A percentile compares a stretch with the other conserved stretches of the same genome.
Conservation (phyloP, 2,888 invertebrate genomes). For the Cephonodes hylas region DNA sequence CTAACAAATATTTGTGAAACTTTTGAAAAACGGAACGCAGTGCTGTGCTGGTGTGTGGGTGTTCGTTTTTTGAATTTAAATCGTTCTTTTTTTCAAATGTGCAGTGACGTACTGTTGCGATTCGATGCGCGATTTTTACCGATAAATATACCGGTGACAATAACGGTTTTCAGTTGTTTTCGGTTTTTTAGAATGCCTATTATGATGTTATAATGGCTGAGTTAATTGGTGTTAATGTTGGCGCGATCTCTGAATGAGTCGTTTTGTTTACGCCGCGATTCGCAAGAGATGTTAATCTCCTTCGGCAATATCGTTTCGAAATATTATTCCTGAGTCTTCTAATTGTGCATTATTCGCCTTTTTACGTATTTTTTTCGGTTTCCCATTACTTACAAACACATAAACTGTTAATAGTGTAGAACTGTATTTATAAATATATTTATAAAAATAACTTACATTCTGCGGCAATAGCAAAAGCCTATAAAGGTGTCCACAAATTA, state of each 20-base stretch:
- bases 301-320: not conserved
- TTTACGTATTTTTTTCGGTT: too few relatives aligned
- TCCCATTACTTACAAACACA: too few relatives aligned
- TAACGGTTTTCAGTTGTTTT: constrained; percentile 42
- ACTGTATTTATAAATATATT: too few relatives aligned
- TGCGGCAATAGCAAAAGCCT: too few relatives aligned
- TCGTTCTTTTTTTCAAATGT: too few relatives aligned
- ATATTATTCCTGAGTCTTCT: not conserved
- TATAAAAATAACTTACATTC: too few relatives aligned
- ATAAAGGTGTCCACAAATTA: too few relatives aligned
- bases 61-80: constrained; percentile 29
- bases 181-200: not conserved
- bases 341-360: too few relatives aligned
- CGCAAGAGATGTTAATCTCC: not conserved
- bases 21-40: constrained; percentile 45
- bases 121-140: constrained; percentile 57
- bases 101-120: constrained; percentile 41
- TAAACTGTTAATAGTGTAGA: too few relatives aligned
- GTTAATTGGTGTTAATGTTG: not conserved
- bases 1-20: constrained; percentile 45
- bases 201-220: not conserved
- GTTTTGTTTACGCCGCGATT: not conserved
- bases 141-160: constrained; percentile 56
- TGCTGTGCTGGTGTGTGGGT: constrained; percentile 48
- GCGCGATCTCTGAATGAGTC: not conserved